Evolutionary conservation across 2,797 vertebrate genomes (phyloP).

Genomic region (Gymnothorax javanicus): DNA sequence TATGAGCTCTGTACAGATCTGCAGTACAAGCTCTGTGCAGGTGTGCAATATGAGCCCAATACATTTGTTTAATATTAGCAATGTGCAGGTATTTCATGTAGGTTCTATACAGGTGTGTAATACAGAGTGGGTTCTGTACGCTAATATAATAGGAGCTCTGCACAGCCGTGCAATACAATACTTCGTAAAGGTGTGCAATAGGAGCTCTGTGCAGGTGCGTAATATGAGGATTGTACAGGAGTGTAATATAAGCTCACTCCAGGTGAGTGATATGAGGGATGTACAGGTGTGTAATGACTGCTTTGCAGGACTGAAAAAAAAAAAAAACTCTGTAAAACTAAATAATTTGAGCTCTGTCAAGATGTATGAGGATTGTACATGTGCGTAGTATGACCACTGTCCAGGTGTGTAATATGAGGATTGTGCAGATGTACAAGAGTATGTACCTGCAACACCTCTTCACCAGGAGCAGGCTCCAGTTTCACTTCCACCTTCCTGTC

Average conservation of each 20-base stretch:
- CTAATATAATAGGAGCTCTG: too few relatives aligned
- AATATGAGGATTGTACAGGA: neutral
- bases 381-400: too few relatives aligned
- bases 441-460: slow-evolving; percentile 72
- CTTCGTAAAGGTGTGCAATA: too few relatives aligned
- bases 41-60: neutral
- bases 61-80: neutral
- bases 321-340: too few relatives aligned
- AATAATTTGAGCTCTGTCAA: too few relatives aligned
- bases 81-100: neutral
- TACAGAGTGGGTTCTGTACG: neutral
- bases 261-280: neutral
- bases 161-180: too few relatives aligned
- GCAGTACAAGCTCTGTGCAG: neutral
- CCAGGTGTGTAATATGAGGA: neutral
- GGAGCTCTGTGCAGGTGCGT: too few relatives aligned
- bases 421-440: neutral
- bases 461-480: slow-evolving; percentile 62
- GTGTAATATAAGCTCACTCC: neutral
- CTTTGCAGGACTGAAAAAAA: too few relatives aligned
- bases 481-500: slow-evolving; percentile 73
- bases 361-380: neutral
- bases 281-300: neutral
- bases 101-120: neutral
- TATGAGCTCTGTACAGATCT: neutral